A percentile compares a stretch with the other conserved stretches of the same genome.
Conservation (phyloP, 2,797 vertebrate species). For the Gastrophryne carolinensis region DNA sequence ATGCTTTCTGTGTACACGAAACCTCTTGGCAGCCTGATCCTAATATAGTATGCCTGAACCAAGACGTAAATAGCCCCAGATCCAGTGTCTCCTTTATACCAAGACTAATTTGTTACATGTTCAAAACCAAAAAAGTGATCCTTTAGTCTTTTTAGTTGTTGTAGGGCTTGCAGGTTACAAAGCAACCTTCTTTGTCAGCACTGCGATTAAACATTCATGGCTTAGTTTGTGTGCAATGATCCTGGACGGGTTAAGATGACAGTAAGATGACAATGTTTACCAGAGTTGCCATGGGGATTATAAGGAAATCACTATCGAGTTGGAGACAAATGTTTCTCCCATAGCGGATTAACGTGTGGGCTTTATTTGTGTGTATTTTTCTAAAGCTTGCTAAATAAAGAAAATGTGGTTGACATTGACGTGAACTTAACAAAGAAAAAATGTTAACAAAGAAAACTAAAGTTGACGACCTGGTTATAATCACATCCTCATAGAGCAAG, state of each 20-base stretch:
- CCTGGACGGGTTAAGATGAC: constrained; percentile 27
- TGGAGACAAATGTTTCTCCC: neutral
- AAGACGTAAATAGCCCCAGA: constrained; percentile 1
- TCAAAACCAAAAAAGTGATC: constrained; percentile 15
- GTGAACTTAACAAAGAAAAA: too few relatives aligned
- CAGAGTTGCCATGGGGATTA: constrained; percentile 27
- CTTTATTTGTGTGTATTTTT: neutral
- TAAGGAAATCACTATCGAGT: constrained; percentile 8
- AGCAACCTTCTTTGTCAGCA: constrained; percentile 28
- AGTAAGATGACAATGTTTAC: constrained; percentile 43
- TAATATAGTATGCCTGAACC: neutral
- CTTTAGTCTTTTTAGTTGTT: constrained; percentile 30
- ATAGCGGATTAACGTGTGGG: neutral
- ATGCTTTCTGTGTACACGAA: too few relatives aligned
- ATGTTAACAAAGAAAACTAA: too few relatives aligned
- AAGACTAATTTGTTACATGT: constrained; percentile 19
- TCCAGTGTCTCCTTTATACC: neutral
- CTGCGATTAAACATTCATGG: constrained; percentile 44
- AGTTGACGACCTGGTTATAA: too few relatives aligned
- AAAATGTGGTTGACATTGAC: too few relatives aligned
- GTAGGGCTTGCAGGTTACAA: constrained; percentile 39
- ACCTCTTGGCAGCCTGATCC: neutral
- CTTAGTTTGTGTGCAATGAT: constrained; percentile 36
- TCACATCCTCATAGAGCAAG: too few relatives aligned
- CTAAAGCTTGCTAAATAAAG: neutral